Conservation (phyloP, 1,140 invertebrate genomes). For the Grapholita molesta region DNA sequence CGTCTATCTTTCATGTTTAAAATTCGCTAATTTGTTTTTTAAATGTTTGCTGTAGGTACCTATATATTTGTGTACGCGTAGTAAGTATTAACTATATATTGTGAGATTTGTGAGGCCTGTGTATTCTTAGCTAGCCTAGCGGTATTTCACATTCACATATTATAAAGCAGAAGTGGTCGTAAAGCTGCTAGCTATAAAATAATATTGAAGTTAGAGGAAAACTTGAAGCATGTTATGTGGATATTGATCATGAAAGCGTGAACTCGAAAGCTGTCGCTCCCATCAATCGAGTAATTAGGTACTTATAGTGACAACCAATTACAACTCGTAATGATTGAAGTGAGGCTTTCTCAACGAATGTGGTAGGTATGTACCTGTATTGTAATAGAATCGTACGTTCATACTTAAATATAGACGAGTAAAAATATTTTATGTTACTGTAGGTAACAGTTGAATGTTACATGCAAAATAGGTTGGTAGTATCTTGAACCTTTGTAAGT, state of each 20-base stretch:
- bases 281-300: constrained; percentile 31
- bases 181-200: not conserved
- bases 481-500: not conserved
- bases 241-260: constrained; percentile 34
- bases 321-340: not conserved
- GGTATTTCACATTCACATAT: too few relatives aligned
- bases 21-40: too few relatives aligned
- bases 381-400: too few relatives aligned
- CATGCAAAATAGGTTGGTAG: not conserved
- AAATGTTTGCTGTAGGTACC: too few relatives aligned
- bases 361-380: not conserved
- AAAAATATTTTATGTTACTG: not conserved
- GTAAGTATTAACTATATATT: too few relatives aligned
- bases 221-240: constrained; percentile 15
- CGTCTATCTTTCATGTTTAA: too few relatives aligned
- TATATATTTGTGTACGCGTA: too few relatives aligned
- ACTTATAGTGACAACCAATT: constrained; percentile 33
- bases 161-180: too few relatives aligned
- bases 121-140: too few relatives aligned
- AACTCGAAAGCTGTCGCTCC: constrained; percentile 26
- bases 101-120: too few relatives aligned
- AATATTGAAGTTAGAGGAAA: not conserved
- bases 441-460: not conserved
- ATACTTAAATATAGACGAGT: too few relatives aligned
- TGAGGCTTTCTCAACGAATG: constrained; percentile 18